Evolutionary conservation across 2,888 invertebrate species (phyloP).

Genomic region (Trachelus troglodyta): DNA sequence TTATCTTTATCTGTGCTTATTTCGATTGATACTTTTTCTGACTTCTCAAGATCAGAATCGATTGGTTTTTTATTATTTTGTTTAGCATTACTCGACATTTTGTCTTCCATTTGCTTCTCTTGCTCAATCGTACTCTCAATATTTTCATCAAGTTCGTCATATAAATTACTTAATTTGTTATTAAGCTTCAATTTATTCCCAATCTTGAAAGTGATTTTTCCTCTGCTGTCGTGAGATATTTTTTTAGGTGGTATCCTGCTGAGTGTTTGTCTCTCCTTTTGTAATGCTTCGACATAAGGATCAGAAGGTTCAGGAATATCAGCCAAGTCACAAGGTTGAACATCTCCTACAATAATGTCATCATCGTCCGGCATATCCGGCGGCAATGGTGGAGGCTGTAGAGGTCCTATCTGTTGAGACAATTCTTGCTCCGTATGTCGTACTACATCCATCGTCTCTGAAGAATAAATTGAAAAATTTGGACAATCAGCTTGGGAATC

Average conservation of each 20-base stretch:
- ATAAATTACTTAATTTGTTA: conserved; percentile 55
- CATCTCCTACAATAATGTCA: conserved; percentile 55
- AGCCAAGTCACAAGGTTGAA: conserved; percentile 54
- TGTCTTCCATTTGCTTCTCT: conserved; percentile 37
- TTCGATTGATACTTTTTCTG: conserved; percentile 11
- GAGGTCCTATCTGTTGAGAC: conserved; percentile 59
- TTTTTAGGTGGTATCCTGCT: conserved; percentile 59
- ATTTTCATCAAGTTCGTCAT: conserved; percentile 55
- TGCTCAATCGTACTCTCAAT: conserved; percentile 44
- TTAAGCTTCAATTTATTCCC: conserved; percentile 55
- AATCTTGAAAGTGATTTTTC: conserved; percentile 62
- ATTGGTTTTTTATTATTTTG: conserved; percentile 15
- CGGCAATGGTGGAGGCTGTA: conserved; percentile 53
- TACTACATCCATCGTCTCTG: conserved; percentile 81
- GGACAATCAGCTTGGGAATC: conserved; percentile 79
- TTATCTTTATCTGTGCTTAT: conserved; percentile 35
- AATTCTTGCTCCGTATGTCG: conserved; percentile 68
- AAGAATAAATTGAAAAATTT: conserved; percentile 87
- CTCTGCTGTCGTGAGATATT: conserved; percentile 55
- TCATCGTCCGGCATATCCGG: conserved; percentile 54
- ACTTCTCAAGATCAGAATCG: conserved; percentile 11
- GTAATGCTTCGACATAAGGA: conserved; percentile 58
- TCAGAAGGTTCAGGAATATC: conserved; percentile 59
- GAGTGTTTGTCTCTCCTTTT: conserved; percentile 56
- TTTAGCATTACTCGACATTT: conserved; percentile 7